These are phyloP conservation scores for Diploptera punctata DNA, from an alignment of 2,888 invertebrate species.

Conservation along the genomic window DNA sequence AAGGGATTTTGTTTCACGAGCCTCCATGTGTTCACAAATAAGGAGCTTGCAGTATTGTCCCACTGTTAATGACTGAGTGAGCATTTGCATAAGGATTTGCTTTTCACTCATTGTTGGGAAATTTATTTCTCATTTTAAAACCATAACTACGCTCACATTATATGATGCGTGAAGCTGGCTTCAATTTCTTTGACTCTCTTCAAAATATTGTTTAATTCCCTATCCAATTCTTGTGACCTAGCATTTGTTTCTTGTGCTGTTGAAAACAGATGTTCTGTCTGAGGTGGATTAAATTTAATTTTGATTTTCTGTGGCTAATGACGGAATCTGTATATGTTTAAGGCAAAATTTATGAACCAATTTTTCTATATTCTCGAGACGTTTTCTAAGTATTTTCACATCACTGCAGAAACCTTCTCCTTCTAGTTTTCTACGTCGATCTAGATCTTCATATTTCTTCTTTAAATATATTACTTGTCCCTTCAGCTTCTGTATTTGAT, in stretches of 20 bases:
- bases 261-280: neutral
- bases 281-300: too few relatives aligned
- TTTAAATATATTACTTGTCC: constrained; percentile 53
- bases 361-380: constrained; percentile 53
- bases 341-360: constrained; percentile 14
- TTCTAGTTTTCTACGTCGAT: constrained; percentile 54
- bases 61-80: too few relatives aligned
- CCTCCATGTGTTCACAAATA: too few relatives aligned
- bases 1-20: too few relatives aligned
- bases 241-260: neutral
- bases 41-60: too few relatives aligned
- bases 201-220: neutral
- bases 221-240: neutral
- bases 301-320: too few relatives aligned
- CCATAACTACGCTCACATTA: too few relatives aligned
- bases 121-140: too few relatives aligned
- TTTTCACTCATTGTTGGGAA: too few relatives aligned
- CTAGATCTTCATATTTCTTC: constrained; percentile 53
- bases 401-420: constrained; percentile 57
- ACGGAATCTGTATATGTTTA: neutral
- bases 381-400: constrained; percentile 52
- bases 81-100: too few relatives aligned
- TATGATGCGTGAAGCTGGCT: too few relatives aligned
- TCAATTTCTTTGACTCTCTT: constrained; percentile 8
- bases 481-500: constrained; percentile 53